Percentiles rank a stretch among this genome's conserved stretches.
These are phyloP conservation scores for Drosophila sp. DNA, from an alignment of 1,140 invertebrate species.

Conservation along the genomic window DNA sequence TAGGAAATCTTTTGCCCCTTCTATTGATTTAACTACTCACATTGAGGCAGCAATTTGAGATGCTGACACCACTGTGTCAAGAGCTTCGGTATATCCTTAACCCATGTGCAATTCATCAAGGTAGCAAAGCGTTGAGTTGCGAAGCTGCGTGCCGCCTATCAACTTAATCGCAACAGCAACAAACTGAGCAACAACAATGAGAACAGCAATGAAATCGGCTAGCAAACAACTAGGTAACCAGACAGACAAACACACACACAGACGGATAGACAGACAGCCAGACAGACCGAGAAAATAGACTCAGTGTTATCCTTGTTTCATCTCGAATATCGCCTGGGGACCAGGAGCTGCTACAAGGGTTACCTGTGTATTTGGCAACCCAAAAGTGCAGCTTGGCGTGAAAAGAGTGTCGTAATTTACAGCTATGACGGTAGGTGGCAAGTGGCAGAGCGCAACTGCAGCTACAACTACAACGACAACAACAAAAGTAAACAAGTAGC, in stretches of 20 bases:
- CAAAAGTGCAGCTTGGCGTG: conserved; percentile 77
- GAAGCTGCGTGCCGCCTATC: conserved; percentile 67
- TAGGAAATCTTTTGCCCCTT: not conserved
- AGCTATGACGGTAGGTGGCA: conserved; percentile 43
- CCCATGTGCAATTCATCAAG: conserved; percentile 63
- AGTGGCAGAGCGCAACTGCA: conserved; percentile 37
- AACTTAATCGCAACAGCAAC: conserved; percentile 66
- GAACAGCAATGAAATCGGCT: conserved; percentile 21
- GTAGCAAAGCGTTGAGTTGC: conserved; percentile 43
- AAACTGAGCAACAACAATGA: conserved; percentile 20
- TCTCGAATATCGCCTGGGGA: conserved; percentile 18
- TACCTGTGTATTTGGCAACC: conserved; percentile 39
- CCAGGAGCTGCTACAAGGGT: conserved; percentile 9
- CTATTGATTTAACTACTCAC: not conserved
- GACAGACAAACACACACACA: conserved; percentile 10
- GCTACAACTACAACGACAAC: conserved; percentile 15
- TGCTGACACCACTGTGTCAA: conserved; percentile 11
- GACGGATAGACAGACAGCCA: conserved; percentile 1
- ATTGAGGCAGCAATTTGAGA: not conserved
- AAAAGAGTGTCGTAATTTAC: conserved; percentile 80
- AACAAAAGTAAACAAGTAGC: conserved; percentile 37
- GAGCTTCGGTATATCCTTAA: conserved; percentile 15
- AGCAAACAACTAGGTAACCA: conserved; percentile 24
- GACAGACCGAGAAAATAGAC: conserved; percentile 26
- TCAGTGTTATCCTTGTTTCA: conserved; percentile 40